Conservation (phyloP, 1,140 invertebrate genomes). For the Megalonaias nervosa region DNA sequence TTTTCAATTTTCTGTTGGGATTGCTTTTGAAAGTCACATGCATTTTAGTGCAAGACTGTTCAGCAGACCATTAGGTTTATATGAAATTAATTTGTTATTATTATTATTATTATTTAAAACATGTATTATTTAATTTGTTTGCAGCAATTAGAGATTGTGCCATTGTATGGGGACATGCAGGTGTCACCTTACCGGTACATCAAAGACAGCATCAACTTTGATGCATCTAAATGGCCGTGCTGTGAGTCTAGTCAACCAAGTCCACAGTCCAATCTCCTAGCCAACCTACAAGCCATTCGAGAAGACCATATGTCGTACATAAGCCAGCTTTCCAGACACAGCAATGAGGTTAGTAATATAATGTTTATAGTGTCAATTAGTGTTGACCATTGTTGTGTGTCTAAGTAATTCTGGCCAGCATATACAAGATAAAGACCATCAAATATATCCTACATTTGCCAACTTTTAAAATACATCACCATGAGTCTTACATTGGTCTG, state of each 20-base stretch:
- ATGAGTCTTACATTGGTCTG: too few relatives aligned
- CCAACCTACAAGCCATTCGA: constrained; percentile 93
- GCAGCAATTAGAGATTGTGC: constrained; percentile 93
- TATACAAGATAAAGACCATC: too few relatives aligned
- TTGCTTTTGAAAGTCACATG: too few relatives aligned
- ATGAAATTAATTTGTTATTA: too few relatives aligned
- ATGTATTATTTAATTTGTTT: constrained; percentile 14
- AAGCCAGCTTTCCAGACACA: constrained; percentile 95
- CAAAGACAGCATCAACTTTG: constrained; percentile 95
- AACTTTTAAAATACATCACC: too few relatives aligned
- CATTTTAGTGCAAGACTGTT: too few relatives aligned
- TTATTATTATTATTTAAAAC: neutral
- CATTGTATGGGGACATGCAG: constrained; percentile 99
- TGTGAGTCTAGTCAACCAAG: constrained; percentile 73
- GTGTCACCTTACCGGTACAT: constrained; percentile 99
- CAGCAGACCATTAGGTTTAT: too few relatives aligned
- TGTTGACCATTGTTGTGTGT: too few relatives aligned
- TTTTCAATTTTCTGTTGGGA: too few relatives aligned
- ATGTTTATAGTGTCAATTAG: too few relatives aligned
- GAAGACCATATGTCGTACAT: constrained; percentile 99
- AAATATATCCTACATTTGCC: too few relatives aligned
- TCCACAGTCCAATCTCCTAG: constrained; percentile 96
- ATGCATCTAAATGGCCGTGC: constrained; percentile 93
- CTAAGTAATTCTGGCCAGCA: too few relatives aligned
- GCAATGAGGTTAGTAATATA: constrained; percentile 83